Base-by-base conservation (phyloP, 1,140 invertebrate species). In the Pentalonia nigronervosa region DNA sequence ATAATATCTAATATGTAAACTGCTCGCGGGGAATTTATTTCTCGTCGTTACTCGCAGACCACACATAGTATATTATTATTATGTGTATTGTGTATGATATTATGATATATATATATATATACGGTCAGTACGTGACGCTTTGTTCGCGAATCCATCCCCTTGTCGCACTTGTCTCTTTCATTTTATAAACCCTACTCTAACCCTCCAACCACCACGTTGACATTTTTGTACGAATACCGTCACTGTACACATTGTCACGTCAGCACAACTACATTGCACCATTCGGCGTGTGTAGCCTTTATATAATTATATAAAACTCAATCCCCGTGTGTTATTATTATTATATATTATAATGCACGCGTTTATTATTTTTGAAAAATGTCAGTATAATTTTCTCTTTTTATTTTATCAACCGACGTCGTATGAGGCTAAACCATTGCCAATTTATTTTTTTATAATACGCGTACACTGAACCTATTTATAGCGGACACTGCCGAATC, bases 141-240 rank as follows among this genome's bases (percentile, higher is more conserved):
- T 89, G 87, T 89, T 89, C 87, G 48, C 21, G 21, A 89, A 89
- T 89, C 50, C 34, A 53, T 89, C 87, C 48, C n/a, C 87, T 89
- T 34, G 86, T 88, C 48, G 48, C 50, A 89, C 34, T 89, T 50
- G n/a, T 53, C 48, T 89, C 87, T 53, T 89, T 89, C 87, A 21
- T 50, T 53, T 23, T n/a, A 20, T 34, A 89, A 21, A 53, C n/a
- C 8, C 84, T 41, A 41, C 41, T 17, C 45, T 8, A 86, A n/a
- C 45, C 84, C 2, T 7, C 45, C 84, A 4, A 14, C 25, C 50
- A 20, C 25, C 7, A 1, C 84, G 41, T 41, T 4, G 41, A 87
- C 41, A 45, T 23, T 25, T 23, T 36, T 45, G 36, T 86, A 86
- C 9, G 41, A 41, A 45, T 87, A 47, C 41, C 23, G 41, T 47